Evolutionary conservation across 2,888 invertebrate species (phyloP).

Genomic region (Catonia carolina): DNA sequence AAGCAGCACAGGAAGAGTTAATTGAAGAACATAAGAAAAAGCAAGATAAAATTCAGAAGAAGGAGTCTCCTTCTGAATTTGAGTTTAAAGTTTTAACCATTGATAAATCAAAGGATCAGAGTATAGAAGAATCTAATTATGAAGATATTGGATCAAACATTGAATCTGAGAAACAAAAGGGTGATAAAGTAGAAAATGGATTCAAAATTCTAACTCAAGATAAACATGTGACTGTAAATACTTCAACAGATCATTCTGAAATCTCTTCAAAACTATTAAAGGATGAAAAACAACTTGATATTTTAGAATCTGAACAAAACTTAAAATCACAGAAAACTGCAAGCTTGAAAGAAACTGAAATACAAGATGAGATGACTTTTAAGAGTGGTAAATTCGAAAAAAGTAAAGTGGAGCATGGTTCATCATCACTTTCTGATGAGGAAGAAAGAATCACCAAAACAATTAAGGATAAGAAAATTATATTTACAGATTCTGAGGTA

Average conservation of each 20-base stretch:
- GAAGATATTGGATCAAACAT: slow-evolving; percentile 22
- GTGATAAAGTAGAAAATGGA: too few species aligned
- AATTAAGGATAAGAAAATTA: neutral
- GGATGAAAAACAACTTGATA: slow-evolving; percentile 34
- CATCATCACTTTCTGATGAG: slow-evolving; percentile 22
- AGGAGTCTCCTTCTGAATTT: slow-evolving; percentile 67
- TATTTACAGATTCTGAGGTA: slow-evolving; percentile 1
- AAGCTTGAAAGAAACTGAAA: slow-evolving; percentile 31
- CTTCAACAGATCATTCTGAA: neutral
- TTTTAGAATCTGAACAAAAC: slow-evolving; percentile 30
- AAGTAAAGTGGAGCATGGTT: slow-evolving; percentile 20
- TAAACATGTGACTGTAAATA: neutral
- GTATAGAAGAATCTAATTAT: slow-evolving; percentile 33
- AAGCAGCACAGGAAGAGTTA: slow-evolving; percentile 62
- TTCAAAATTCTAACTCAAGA: slow-evolving; percentile 1
- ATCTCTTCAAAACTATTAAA: slow-evolving; percentile 26
- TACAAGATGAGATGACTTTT: slow-evolving; percentile 33
- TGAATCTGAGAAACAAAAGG: neutral
- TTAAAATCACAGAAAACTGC: slow-evolving; percentile 27
- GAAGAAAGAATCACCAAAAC: slow-evolving; percentile 19
- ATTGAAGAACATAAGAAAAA: slow-evolving; percentile 60
- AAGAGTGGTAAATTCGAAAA: slow-evolving; percentile 27
- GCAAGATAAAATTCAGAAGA: slow-evolving; percentile 47
- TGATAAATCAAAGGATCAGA: slow-evolving; percentile 34
- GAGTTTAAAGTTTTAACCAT: slow-evolving; percentile 53